Evolutionary conservation across 2,113 vertebrate genomes (phyloP).

Genomic region (Gavialis gangeticus): DNA sequence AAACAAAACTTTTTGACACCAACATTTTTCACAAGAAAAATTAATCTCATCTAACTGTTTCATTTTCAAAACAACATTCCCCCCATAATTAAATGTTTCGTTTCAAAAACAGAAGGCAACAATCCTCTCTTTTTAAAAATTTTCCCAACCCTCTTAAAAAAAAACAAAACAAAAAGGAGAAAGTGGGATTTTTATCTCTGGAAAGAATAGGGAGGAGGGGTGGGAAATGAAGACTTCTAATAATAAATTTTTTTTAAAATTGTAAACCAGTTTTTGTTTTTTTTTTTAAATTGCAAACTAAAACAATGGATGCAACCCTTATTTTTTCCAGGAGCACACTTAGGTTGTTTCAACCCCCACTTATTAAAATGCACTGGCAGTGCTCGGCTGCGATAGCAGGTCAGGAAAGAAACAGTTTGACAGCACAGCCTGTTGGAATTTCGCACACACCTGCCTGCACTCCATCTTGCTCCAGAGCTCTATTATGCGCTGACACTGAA

Average conservation of each 20-base stretch:
- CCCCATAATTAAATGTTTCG: not conserved
- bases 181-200: not conserved
- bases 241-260: no score
- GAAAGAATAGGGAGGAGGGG: not conserved
- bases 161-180: not conserved
- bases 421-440: not conserved
- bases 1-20: no score
- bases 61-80: not conserved
- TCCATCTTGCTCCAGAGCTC: not conserved
- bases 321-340: not conserved
- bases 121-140: not conserved
- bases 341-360: not conserved
- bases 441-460: not conserved
- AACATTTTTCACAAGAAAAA: no score
- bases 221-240: no score
- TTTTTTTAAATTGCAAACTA: no score
- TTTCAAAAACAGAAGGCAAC: not conserved
- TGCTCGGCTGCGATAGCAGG: not conserved
- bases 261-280: no score
- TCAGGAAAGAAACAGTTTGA: not conserved
- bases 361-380: not conserved
- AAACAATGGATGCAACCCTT: not conserved
- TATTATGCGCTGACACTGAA: not conserved
- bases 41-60: not conserved
- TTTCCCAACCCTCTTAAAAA: not conserved